A percentile compares a stretch with the other conserved stretches of the same genome.
Conservation (phyloP, 2,888 invertebrate genomes). For the Epirrita christyi region DNA sequence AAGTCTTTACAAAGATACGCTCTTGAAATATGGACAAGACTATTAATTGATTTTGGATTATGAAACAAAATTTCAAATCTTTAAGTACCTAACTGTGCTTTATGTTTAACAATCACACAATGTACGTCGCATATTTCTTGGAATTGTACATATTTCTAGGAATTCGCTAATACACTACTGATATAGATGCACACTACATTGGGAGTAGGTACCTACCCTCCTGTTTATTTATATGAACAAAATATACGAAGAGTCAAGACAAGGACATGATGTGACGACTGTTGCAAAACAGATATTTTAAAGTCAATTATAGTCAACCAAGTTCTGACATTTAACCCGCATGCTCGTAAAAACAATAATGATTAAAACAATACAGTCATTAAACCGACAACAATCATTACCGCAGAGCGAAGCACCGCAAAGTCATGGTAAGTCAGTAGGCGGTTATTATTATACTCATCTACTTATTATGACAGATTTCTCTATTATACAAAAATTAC, state of each 20-base stretch:
- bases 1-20: neutral
- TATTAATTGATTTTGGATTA: neutral
- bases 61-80: no score
- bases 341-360: constrained; percentile 42
- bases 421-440: constrained; percentile 37
- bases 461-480: constrained; percentile 24
- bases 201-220: no score
- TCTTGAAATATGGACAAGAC: neutral
- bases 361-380: constrained; percentile 46
- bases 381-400: constrained; percentile 40
- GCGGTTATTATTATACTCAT: constrained; percentile 15
- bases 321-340: constrained; percentile 58
- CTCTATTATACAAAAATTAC: constrained; percentile 20
- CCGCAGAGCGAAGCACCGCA: constrained; percentile 41
- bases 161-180: neutral
- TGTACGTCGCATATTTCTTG: neutral
- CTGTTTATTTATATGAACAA: neutral
- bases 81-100: no score
- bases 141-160: neutral
- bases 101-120: no score
- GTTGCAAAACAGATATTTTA: constrained; percentile 22
- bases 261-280: constrained; percentile 4
- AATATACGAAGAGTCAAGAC: neutral
- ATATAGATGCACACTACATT: neutral
- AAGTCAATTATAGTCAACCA: constrained; percentile 40